phyloP scores from a whole-genome alignment of 1,140 invertebrate species.

The Pachyrhynchus sulphureomaculatus region DNA sequence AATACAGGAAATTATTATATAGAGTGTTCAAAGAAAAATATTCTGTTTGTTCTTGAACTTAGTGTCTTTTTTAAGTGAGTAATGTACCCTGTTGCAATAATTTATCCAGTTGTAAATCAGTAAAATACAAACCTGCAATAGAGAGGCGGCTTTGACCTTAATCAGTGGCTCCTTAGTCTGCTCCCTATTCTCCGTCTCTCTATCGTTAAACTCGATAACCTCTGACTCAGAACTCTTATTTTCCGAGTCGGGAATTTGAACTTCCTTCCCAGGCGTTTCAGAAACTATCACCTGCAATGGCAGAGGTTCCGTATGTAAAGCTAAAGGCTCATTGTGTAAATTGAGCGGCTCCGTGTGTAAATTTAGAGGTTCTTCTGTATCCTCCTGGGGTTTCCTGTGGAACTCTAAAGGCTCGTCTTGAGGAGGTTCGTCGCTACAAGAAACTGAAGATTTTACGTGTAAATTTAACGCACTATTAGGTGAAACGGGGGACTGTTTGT shows the following conservation, averaged over 20 bases:
- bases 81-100: too few relatives aligned
- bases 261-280: neutral
- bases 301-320: neutral
- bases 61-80: too few relatives aligned
- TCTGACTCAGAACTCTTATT: neutral
- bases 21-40: too few relatives aligned
- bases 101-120: too few relatives aligned
- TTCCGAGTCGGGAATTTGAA: neutral
- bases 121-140: conserved; percentile 15
- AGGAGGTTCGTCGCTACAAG: neutral
- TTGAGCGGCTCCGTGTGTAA: conserved; percentile 10
- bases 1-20: too few relatives aligned
- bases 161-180: conserved; percentile 10
- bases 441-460: neutral
- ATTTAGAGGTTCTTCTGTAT: neutral
- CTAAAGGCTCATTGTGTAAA: conserved; percentile 6
- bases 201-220: neutral
- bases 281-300: conserved; percentile 16
- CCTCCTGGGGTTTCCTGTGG: too few relatives aligned
- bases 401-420: neutral
- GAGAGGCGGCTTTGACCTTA: conserved; percentile 21
- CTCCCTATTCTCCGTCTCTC: neutral
- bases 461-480: neutral
- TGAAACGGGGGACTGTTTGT: neutral
- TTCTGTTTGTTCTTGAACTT: too few relatives aligned